A percentile compares a stretch with the other conserved stretches of the same genome.
phyloP scores from a whole-genome alignment of 2,797 vertebrate species.

The Graptemys geographica region DNA sequence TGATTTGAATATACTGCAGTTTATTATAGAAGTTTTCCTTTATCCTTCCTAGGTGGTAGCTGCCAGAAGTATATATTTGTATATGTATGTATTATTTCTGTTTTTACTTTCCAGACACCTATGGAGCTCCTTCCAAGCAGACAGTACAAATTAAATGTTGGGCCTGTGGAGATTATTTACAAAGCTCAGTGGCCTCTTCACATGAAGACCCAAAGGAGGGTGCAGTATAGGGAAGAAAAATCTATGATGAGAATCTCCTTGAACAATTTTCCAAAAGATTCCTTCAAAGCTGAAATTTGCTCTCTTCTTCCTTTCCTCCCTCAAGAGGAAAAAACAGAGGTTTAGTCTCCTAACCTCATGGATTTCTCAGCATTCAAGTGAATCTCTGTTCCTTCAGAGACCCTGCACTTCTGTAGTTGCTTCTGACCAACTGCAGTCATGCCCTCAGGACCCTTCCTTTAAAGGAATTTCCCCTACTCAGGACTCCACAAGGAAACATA shows the following conservation, averaged over 20 bases:
- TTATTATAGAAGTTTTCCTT: neutral
- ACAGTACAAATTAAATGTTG: accelerated
- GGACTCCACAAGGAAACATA: neutral
- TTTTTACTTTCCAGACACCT: neutral
- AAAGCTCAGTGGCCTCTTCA: neutral
- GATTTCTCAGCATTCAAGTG: neutral
- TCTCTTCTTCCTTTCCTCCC: neutral
- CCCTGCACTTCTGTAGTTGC: neutral
- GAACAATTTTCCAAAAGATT: neutral
- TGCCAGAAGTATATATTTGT: neutral
- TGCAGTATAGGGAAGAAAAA: neutral
- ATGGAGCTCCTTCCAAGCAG: neutral
- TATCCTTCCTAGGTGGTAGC: neutral
- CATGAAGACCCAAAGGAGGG: neutral
- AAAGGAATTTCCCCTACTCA: neutral
- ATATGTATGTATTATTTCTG: neutral
- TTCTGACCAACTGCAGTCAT: neutral
- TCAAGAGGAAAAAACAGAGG: neutral
- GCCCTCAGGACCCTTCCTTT: neutral
- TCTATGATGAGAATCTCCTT: neutral
- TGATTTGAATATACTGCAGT: neutral
- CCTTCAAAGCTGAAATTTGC: neutral
- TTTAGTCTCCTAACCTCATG: neutral
- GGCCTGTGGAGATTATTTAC: accelerated
- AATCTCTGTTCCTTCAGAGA: neutral